Evolutionary conservation across 2,113 vertebrate genomes (phyloP).

Genomic region (Bostrychus sinensis): DNA sequence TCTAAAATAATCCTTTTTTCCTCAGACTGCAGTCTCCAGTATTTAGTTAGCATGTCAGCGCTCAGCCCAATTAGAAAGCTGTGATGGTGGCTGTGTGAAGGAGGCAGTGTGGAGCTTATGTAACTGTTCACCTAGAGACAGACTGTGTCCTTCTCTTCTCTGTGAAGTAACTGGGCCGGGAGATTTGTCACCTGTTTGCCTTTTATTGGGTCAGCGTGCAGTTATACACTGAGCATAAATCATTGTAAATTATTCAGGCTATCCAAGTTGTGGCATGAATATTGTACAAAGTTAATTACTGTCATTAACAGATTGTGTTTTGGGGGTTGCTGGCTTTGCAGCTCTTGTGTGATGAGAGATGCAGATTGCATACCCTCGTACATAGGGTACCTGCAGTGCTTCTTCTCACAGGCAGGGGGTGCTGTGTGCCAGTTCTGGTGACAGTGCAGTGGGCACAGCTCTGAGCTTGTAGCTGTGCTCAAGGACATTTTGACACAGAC

Average conservation of each 20-base stretch:
- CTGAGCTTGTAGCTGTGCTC: slow-evolving; percentile 51
- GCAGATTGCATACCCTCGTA: background rate
- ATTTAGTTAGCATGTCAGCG: slow-evolving; percentile 63
- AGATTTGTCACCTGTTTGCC: background rate
- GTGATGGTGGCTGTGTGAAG: slow-evolving; percentile 46
- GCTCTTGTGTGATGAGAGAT: background rate
- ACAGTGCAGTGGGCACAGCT: slow-evolving; percentile 55
- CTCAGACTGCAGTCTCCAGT: slow-evolving; percentile 39
- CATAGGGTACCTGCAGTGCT: slow-evolving; percentile 40
- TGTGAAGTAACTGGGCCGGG: background rate
- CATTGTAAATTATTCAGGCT: background rate
- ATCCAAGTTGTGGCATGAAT: background rate
- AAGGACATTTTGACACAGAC: slow-evolving; percentile 69
- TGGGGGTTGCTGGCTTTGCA: background rate
- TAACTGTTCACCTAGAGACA: slow-evolving; percentile 57
- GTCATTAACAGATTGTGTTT: background rate
- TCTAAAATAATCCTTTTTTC: slow-evolving; percentile 55
- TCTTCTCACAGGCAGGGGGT: slow-evolving; percentile 63
- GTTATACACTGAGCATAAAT: slow-evolving; percentile 10
- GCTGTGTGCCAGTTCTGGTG: slow-evolving; percentile 45
- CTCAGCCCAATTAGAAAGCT: slow-evolving; percentile 64
- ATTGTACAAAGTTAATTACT: background rate
- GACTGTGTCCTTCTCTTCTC: slow-evolving; percentile 17
- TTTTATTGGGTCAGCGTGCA: slow-evolving; percentile 2
- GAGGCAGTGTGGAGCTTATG: slow-evolving; percentile 45